These are phyloP conservation scores for Drosophila orena DNA, from an alignment of 1,140 invertebrate genomes.

Conservation along the genomic window DNA sequence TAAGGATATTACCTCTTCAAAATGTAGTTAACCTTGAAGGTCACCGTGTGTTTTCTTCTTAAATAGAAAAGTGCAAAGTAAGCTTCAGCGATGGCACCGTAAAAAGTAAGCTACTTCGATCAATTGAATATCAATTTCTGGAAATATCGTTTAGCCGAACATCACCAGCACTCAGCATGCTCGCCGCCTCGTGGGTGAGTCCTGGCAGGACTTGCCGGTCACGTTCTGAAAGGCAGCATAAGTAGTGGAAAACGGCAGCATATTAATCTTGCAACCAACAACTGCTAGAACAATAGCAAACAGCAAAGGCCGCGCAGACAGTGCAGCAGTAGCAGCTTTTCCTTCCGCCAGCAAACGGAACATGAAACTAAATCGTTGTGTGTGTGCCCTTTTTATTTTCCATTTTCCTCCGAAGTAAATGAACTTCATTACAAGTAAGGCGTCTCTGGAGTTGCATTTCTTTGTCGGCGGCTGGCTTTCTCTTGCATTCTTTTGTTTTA, in stretches of 20 bases:
- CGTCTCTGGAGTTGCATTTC: constrained; percentile 24
- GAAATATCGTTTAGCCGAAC: too few relatives aligned
- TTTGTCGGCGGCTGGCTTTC: constrained; percentile 6
- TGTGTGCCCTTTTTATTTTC: constrained; percentile 44
- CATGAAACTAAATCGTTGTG: constrained; percentile 65
- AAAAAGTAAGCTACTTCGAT: not conserved
- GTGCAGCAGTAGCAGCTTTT: constrained; percentile 39
- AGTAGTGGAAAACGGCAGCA: constrained; percentile 79
- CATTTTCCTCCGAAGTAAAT: constrained; percentile 55
- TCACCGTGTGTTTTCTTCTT: too few relatives aligned
- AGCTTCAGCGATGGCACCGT: too few relatives aligned
- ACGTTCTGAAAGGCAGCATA: constrained; percentile 73
- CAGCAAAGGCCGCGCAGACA: constrained; percentile 35
- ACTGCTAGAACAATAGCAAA: constrained; percentile 53
- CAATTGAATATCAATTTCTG: not conserved
- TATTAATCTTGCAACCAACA: constrained; percentile 75
- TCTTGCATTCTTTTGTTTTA: constrained; percentile 6
- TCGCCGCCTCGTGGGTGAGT: not conserved
- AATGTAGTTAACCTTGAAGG: too few relatives aligned
- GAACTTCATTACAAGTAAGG: constrained; percentile 76
- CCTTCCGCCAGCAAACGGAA: constrained; percentile 44
- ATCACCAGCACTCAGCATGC: not conserved
- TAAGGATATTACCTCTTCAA: too few relatives aligned
- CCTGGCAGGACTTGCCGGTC: constrained; percentile 52
- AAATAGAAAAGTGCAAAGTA: too few relatives aligned